Percentiles rank a stretch among this genome's conserved stretches.
Evolutionary conservation across 2,797 vertebrate species (phyloP).

Genomic region (Poeciliopsis presidionis): DNA sequence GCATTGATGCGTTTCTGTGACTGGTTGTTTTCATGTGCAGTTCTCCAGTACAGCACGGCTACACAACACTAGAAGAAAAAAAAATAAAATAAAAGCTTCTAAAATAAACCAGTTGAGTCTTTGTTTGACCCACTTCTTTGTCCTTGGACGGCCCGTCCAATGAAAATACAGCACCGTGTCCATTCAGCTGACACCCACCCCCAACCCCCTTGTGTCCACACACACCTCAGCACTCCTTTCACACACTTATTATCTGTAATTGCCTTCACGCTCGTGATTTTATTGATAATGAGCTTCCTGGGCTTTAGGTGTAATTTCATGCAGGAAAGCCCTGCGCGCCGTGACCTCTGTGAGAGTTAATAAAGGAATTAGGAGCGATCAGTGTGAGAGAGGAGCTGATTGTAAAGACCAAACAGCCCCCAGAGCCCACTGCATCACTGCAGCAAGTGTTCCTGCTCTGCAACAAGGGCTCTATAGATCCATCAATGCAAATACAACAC

Average conservation of each 20-base stretch:
- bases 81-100: conserved; percentile 36
- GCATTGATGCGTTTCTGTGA: conserved; percentile 47
- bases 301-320: conserved; percentile 83
- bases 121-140: conserved; percentile 78
- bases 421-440: conserved; percentile 65
- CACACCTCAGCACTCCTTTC: conserved; percentile 76
- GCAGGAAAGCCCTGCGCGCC: conserved; percentile 71
- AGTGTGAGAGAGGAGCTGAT: conserved; percentile 66
- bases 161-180: conserved; percentile 71
- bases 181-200: conserved; percentile 60
- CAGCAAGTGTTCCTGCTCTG: conserved; percentile 58
- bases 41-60: conserved; percentile 55
- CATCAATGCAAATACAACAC: conserved; percentile 67
- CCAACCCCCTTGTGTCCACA: conserved; percentile 46
- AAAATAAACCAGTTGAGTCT: conserved; percentile 73
- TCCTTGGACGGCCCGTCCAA: conserved; percentile 74
- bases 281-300: conserved; percentile 85
- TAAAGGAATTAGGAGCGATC: conserved; percentile 75
- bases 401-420: conserved; percentile 66
- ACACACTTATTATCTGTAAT: conserved; percentile 84
- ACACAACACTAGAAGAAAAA: conserved; percentile 48
- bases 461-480: conserved; percentile 64
- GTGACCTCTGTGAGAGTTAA: conserved; percentile 81
- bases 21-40: conserved; percentile 51
- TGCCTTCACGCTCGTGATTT: conserved; percentile 83